These are phyloP conservation scores for Diplosoma virens DNA, from an alignment of 23 tunicate genomes.

Conservation along the genomic window DNA sequence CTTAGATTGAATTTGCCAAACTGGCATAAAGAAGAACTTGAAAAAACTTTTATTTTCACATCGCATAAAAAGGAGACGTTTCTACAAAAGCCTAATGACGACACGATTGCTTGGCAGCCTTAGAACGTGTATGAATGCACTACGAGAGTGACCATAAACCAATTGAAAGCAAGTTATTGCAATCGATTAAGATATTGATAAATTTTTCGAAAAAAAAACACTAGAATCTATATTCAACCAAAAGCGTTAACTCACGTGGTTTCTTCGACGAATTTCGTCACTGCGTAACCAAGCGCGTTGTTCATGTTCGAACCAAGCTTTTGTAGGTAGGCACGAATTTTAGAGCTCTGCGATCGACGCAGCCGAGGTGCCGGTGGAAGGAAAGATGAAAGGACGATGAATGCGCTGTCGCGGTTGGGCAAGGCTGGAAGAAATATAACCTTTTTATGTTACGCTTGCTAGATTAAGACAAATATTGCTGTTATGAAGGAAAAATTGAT, in stretches of 20 bases:
- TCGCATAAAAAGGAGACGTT: neutral
- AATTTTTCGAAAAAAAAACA: neutral
- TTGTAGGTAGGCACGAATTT: slow-evolving; percentile 69
- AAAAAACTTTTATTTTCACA: too few relatives aligned
- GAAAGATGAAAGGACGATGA: slow-evolving; percentile 58
- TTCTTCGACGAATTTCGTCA: slow-evolving; percentile 71
- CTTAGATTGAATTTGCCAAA: too few relatives aligned
- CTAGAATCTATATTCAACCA: neutral
- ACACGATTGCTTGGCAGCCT: neutral
- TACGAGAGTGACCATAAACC: neutral
- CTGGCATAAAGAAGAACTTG: too few relatives aligned
- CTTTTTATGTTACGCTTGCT: too few relatives aligned
- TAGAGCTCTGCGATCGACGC: slow-evolving; percentile 69
- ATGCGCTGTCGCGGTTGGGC: slow-evolving; percentile 45
- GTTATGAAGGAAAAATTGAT: too few relatives aligned
- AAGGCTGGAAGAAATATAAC: too few relatives aligned
- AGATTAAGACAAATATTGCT: too few relatives aligned
- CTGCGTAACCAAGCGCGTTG: slow-evolving; percentile 94
- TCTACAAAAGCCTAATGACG: neutral
- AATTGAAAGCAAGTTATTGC: too few relatives aligned
- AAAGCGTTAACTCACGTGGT: slow-evolving; percentile 83
- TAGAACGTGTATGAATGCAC: too few relatives aligned
- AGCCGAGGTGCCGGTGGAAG: slow-evolving; percentile 92
- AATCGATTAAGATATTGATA: too few relatives aligned
- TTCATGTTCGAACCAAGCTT: slow-evolving; percentile 75